phyloP scores from a whole-genome alignment of 2,888 invertebrate genomes.

The Zeuzera pyrina region DNA sequence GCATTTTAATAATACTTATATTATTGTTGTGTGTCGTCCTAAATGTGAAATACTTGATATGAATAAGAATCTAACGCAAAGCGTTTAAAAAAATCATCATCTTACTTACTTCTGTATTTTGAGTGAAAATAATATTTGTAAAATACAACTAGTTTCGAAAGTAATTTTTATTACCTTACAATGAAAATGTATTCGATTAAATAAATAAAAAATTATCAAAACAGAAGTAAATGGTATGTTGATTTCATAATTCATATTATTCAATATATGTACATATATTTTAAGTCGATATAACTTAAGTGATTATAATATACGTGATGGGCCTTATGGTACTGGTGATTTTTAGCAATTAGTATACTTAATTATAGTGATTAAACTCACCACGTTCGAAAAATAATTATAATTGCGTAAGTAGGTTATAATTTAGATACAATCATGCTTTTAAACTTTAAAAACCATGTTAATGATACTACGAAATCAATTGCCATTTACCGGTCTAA shows the following conservation, averaged over 20 bases:
- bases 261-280: no score
- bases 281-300: no score
- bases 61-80: background rate
- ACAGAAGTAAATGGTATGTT: no score
- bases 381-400: slow-evolving; percentile 50
- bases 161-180: no score
- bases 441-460: no score
- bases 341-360: slow-evolving; percentile 17
- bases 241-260: no score
- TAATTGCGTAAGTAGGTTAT: no score
- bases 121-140: background rate
- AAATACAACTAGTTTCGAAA: background rate
- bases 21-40: slow-evolving; percentile 11
- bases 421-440: no score
- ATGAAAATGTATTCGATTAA: no score
- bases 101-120: background rate
- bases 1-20: slow-evolving; percentile 20
- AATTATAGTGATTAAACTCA: slow-evolving; percentile 54
- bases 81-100: background rate
- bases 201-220: no score
- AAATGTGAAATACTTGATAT: background rate
- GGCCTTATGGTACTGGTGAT: slow-evolving; percentile 26
- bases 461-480: no score
- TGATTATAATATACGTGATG: slow-evolving; percentile 14
- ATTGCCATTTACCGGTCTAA: no score